Evolutionary conservation across 2,797 vertebrate species (phyloP), one percentile per base, ranked within the genome.

Genomic region (Aphelocoma californica): DNA sequence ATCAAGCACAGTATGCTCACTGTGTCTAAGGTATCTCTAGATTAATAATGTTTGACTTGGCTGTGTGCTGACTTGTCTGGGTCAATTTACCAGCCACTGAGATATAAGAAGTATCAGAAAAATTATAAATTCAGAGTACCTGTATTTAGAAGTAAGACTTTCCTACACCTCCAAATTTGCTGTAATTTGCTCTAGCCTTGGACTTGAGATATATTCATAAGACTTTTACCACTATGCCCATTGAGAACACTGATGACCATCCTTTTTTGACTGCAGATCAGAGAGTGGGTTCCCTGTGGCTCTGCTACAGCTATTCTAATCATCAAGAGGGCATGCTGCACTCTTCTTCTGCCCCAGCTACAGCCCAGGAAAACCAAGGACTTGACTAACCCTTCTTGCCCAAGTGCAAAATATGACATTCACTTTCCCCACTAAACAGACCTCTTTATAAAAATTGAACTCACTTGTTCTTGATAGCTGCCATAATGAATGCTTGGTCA

Each of bases 401-500:
- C 51, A 92, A 56, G 34, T 26, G 40, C 62, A 84, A 80, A 92
- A 81, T 60, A 62, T 10, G n/a, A 57, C 45, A 90, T 86, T 88
- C 32, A 73, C 29, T 28, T 90, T 75, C 45, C 90, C 64, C 89
- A 66, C 60, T 90, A 73, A 86, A 75, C 24, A 81, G 58, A 88
- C 18, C 20, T 93, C 80, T 72, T 92, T 18, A 91, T 24, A 75
- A 92, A 94, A 91, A 75, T 74, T 57, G 81, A 91, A 94, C 69
- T 95, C 87, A 75, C 74, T 92, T 86, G 54, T 57, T 91, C 73
- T 86, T 0, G 3, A 81, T 42, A 91, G 89, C 44, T 91, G 81
- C 85, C 72, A 83, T 81, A 95, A 81, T n/a, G 67, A 88, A 78
- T 86, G 54, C 36, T 83, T 94, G 87, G 25, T 86, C 72, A 90